Evolutionary conservation across 2,888 invertebrate species (phyloP), one percentile per base, ranked within the genome.

Genomic region (Noctua pronuba): DNA sequence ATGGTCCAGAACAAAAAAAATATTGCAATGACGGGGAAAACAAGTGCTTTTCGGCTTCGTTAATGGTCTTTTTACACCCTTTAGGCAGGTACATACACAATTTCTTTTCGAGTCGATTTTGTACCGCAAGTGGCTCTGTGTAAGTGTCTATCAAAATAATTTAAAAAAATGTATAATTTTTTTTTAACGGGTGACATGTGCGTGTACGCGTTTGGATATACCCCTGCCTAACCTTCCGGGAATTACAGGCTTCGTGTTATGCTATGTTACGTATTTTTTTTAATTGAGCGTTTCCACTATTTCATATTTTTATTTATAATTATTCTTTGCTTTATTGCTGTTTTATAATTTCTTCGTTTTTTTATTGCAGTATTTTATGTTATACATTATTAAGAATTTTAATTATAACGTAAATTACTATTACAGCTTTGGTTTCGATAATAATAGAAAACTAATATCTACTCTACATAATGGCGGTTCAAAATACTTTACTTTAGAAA

Each of bases 381-480:
- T 21, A 18, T 4, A 31, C 7, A 31, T 31, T 65, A 21, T 24
- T 66, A 4, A 2, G 7, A 28, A 52, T 1, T 58, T n/a, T 1
- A 38, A 7, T 79, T 21, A 52, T 55, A 38, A 64, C 41, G 35
- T 62, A 78, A 41, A 58, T 73, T 70, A 73, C 28, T 67, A 60
- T 75, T 49, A 75, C 72, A 58, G 78, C 86, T 87, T 88, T 87
- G 88, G 87, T 84, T 81, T 87, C 75, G 70, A 76, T 75, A 58
- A 41, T 16, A 41, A 65, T 65, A 71, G 11, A 83, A 80, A 86
- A 77, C 69, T 86, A 82, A 77, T 21, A 66, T 77, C 73, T 77
- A 72, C n/a, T 52, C 46, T 77, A 64, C 44, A 35, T 70, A 86
- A 75, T 79, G 79, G 65, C 68, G 75, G 68, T 21, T 58, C 7